Evolutionary conservation across 2,797 vertebrate species (phyloP).

Genomic region (Notolabrus celidotus): DNA sequence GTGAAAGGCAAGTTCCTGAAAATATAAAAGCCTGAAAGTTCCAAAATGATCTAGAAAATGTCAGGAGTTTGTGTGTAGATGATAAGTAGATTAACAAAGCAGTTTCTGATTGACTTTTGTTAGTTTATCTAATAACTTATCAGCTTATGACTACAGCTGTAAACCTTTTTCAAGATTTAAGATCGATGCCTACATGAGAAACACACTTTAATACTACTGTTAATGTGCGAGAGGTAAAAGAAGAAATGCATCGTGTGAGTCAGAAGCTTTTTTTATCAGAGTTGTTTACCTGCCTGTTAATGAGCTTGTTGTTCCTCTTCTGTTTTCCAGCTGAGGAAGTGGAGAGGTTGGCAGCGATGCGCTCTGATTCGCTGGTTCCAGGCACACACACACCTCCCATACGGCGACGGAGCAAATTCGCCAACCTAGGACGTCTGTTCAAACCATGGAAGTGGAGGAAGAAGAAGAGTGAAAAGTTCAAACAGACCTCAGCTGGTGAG

Average conservation of each 20-base stretch:
- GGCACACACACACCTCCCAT: slow-evolving; percentile 98
- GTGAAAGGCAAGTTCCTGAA: too few relatives aligned
- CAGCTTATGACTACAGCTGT: too few relatives aligned
- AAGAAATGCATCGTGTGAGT: too few relatives aligned
- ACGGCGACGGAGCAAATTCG: slow-evolving; percentile 94
- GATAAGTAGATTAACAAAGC: too few relatives aligned
- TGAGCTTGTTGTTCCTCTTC: slow-evolving; percentile 26
- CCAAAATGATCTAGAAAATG: too few relatives aligned
- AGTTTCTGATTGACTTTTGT: too few relatives aligned
- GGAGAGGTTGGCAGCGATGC: slow-evolving; percentile 96
- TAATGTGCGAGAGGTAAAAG: neutral
- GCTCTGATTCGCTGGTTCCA: slow-evolving; percentile 96
- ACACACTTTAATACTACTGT: neutral
- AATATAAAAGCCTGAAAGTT: too few relatives aligned
- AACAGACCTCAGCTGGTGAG: slow-evolving; percentile 95
- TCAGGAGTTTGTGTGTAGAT: too few relatives aligned
- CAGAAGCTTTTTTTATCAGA: neutral
- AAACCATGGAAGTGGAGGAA: slow-evolving; percentile 99
- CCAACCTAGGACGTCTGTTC: slow-evolving; percentile 93
- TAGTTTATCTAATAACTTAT: too few relatives aligned
- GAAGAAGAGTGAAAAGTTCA: slow-evolving; percentile 99
- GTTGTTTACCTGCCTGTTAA: slow-evolving; percentile 19
- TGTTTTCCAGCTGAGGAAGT: slow-evolving; percentile 91
- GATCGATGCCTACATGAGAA: too few relatives aligned
- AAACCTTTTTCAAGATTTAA: too few relatives aligned